Percentiles rank a stretch among this genome's conserved stretches.
Conservation (phyloP, 1,140 invertebrate species). For the Ceratitis capitata region DNA sequence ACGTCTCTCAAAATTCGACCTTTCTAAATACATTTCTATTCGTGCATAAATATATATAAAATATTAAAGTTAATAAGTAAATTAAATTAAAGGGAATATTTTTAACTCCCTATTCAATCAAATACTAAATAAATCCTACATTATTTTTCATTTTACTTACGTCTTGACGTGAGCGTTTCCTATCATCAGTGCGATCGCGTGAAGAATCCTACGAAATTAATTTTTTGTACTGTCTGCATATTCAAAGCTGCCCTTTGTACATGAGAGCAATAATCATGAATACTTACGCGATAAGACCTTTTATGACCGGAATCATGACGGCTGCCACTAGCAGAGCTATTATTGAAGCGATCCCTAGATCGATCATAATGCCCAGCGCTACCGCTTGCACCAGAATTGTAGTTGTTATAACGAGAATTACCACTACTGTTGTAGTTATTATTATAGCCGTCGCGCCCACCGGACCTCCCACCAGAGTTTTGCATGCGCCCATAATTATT, state of each 20-base stretch:
- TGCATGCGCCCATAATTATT: conserved; percentile 41
- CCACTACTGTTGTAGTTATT: conserved; percentile 14
- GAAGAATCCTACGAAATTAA: conserved; percentile 52
- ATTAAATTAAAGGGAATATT: conserved; percentile 14
- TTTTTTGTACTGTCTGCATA: not conserved
- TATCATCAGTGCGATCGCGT: conserved; percentile 57
- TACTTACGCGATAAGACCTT: conserved; percentile 57
- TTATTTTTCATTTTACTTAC: conserved; percentile 51
- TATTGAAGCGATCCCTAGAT: conserved; percentile 43
- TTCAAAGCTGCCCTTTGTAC: not conserved
- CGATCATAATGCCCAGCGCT: conserved; percentile 55
- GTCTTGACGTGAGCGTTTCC: conserved; percentile 58
- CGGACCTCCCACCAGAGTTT: conserved; percentile 28
- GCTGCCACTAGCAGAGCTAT: conserved; percentile 13
- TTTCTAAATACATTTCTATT: conserved; percentile 41
- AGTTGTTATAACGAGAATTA: conserved; percentile 47
- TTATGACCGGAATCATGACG: conserved; percentile 50
- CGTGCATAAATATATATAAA: conserved; percentile 38
- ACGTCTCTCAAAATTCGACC: conserved; percentile 20
- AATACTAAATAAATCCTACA: conserved; percentile 15
- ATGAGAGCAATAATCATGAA: not conserved
- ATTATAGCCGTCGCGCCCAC: conserved; percentile 30
- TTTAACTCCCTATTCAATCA: conserved; percentile 42
- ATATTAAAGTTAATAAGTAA: conserved; percentile 22
- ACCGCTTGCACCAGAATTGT: conserved; percentile 47